Conservation (phyloP, 2,797 vertebrate species). For the Ara ararauna region DNA sequence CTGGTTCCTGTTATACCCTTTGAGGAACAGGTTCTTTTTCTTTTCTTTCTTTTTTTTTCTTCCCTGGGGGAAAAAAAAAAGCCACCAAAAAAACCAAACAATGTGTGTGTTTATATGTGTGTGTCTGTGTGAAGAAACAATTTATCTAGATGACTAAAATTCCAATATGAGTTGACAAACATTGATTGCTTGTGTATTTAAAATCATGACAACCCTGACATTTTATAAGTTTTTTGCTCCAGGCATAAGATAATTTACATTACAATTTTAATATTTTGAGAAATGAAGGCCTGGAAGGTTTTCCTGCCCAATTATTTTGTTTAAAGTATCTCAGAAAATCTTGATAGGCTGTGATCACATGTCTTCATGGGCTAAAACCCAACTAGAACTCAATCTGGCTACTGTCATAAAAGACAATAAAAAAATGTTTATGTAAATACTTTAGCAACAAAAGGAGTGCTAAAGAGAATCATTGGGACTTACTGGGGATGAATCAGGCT, state of each 20-base stretch:
- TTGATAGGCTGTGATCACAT: not conserved
- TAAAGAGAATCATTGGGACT: not conserved
- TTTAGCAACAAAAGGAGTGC: not conserved
- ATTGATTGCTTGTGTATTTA: not conserved
- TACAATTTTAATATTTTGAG: constrained; percentile 26
- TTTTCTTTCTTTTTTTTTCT: not conserved
- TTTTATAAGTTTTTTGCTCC: constrained; percentile 31
- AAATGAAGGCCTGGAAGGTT: constrained; percentile 15
- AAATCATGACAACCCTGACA: constrained; percentile 26
- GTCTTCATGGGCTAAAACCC: not conserved
- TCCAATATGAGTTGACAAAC: constrained; percentile 13
- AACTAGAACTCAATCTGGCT: not conserved
- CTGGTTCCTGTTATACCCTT: not conserved
- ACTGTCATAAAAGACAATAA: not conserved
- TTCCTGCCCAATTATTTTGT: not conserved
- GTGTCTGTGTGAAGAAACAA: not conserved
- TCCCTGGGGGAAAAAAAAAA: fast-evolving
- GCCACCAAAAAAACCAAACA: not conserved
- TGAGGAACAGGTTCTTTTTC: not conserved
- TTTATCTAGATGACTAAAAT: not conserved
- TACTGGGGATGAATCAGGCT: not conserved
- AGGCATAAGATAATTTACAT: constrained; percentile 34
- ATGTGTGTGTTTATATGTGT: not conserved
- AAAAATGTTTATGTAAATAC: not conserved
- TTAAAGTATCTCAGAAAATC: not conserved